These are phyloP conservation scores for Heliothis peltigera DNA, from an alignment of 2,888 invertebrate species.

Conservation along the genomic window DNA sequence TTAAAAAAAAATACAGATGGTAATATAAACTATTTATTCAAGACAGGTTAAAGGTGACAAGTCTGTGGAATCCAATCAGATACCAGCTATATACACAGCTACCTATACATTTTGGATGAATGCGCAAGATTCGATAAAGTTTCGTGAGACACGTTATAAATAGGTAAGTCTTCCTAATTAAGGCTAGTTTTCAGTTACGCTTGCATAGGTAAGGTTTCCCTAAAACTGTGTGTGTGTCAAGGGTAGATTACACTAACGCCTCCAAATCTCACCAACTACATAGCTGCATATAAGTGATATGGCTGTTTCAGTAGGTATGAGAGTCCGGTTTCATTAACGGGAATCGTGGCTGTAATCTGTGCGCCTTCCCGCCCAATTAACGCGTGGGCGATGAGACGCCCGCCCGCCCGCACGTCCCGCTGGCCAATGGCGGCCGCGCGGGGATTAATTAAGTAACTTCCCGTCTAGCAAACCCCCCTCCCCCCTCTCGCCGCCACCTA, in stretches of 20 bases:
- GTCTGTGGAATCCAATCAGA: conserved; percentile 30
- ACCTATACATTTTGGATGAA: conserved; percentile 23
- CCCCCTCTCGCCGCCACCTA: conserved; percentile 63
- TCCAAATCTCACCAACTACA: conserved; percentile 14
- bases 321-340: conserved; percentile 84
- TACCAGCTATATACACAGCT: no score
- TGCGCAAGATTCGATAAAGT: conserved; percentile 26
- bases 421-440: conserved; percentile 88
- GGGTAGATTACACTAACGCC: conserved; percentile 21
- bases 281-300: conserved; percentile 26
- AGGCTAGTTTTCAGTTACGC: background rate
- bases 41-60: conserved; percentile 25
- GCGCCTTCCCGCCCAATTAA: conserved; percentile 88
- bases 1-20: conserved; percentile 70
- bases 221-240: background rate
- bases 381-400: conserved; percentile 87
- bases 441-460: conserved; percentile 90
- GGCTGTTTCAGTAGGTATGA: conserved; percentile 63
- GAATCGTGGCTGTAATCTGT: conserved; percentile 78
- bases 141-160: background rate
- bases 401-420: conserved; percentile 80
- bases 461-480: conserved; percentile 77
- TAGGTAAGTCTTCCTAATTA: background rate
- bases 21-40: conserved; percentile 41
- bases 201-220: background rate